Evolutionary conservation across 2,113 vertebrate species (phyloP), one percentile per base, ranked within the genome.

Genomic region (Rostratula benghalensis): DNA sequence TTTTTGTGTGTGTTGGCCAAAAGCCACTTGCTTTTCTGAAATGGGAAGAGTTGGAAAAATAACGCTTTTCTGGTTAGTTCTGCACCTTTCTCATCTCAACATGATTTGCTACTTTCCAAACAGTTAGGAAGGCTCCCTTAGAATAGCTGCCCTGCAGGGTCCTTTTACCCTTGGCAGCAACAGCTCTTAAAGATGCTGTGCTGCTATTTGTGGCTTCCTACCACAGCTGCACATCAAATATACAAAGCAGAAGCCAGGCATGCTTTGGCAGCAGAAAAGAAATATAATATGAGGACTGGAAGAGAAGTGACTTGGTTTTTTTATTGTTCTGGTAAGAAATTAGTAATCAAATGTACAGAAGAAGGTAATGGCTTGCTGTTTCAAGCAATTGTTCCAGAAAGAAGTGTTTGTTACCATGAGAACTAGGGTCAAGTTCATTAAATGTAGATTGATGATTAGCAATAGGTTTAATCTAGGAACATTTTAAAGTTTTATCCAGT

Each of bases 271-370:
- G 74, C 31, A 82, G 65, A 63, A 84, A 56, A 48, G 51, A 92
- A 94, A 92, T 80, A 54, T 83, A 93, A 93, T 92, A 74, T 22
- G 45, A 95, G 53, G 80, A 92, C 45, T 90, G 56, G 53, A 80
- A 86, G 69, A 91, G 54, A 90, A 94, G 39, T 81, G 56, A 74
- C 56, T 88, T 93, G 68, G 4, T 24, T 60, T 0, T 0, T 92
- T 92, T 91, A 75, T 93, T 92, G 76, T 94, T 96, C 95, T 96
- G 80, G n/a, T 94, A 87, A 82, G 83, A 94, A 87, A 94, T 93
- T 82, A 91, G 92, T 61, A 93, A 93, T 93, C 92, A 96, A 92
- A 84, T 65, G 81, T 92, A 90, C 69, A 81, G 91, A 95, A 95
- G 48, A 82, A 92, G 35, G 60, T 68, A 91, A 92, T 92, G 94